These are phyloP conservation scores for Pocillopora verrucosa DNA, from an alignment of 64 coral and sea anemone species.

Conservation along the genomic window DNA sequence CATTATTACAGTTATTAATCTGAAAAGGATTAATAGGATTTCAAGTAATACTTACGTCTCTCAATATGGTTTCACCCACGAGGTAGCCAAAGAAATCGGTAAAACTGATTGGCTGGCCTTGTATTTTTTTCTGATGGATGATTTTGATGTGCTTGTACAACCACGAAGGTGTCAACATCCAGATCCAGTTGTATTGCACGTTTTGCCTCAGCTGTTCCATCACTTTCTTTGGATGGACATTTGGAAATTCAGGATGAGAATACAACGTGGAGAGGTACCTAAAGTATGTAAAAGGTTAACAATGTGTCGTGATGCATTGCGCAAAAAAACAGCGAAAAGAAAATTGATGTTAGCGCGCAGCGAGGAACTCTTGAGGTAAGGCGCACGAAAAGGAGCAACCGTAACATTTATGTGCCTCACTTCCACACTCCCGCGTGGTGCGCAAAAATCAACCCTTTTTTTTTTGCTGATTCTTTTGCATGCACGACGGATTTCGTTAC, in stretches of 20 bases:
- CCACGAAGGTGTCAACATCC: conserved; percentile 37
- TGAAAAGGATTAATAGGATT: neutral
- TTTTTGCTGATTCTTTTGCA: too few relatives aligned
- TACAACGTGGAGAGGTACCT: conserved; percentile 77
- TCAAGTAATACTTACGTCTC: conserved; percentile 36
- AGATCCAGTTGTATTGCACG: conserved; percentile 41
- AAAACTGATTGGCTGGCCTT: conserved; percentile 52
- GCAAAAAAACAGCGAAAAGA: too few relatives aligned
- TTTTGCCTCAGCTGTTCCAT: conserved; percentile 59
- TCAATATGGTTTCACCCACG: conserved; percentile 65
- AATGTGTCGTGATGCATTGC: too few relatives aligned
- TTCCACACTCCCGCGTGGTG: too few relatives aligned
- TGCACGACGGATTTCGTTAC: too few relatives aligned
- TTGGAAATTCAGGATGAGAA: conserved; percentile 67
- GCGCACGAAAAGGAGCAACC: too few relatives aligned
- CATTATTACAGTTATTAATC: neutral
- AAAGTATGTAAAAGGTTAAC: neutral
- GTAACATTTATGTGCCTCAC: too few relatives aligned
- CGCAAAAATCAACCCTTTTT: too few relatives aligned
- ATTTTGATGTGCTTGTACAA: conserved; percentile 54
- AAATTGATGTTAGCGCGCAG: too few relatives aligned
- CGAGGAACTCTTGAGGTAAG: too few relatives aligned
- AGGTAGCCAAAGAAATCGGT: conserved; percentile 53
- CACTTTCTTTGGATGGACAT: conserved; percentile 27
- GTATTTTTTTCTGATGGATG: conserved; percentile 44